Conservation (phyloP, 2,888 invertebrate species). For the Ormyrus labotus region DNA sequence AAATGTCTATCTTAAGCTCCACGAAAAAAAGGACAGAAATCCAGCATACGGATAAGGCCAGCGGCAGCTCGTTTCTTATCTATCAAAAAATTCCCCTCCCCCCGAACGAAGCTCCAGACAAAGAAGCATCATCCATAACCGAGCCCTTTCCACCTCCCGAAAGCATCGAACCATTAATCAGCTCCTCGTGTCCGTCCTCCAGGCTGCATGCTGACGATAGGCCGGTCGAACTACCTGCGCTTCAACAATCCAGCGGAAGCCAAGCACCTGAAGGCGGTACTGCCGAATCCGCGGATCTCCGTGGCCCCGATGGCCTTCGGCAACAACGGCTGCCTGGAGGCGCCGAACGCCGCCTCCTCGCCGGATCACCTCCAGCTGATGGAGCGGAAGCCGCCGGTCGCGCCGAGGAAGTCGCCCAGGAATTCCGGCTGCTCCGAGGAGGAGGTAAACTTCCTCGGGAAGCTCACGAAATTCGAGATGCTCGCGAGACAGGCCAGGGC, state of each 20-base stretch:
- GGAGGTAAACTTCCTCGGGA: slow-evolving; percentile 81
- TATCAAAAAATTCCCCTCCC: no score
- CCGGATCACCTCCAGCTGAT: slow-evolving; percentile 56
- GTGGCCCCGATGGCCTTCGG: slow-evolving; percentile 86
- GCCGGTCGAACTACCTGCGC: slow-evolving; percentile 92
- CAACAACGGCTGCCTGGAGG: slow-evolving; percentile 51
- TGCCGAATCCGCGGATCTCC: slow-evolving; percentile 86
- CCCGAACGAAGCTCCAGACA: no score
- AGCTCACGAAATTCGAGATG: slow-evolving; percentile 88
- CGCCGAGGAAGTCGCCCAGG: slow-evolving; percentile 79
- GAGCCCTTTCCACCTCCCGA: no score
- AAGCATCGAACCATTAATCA: no score
- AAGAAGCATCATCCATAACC: no score
- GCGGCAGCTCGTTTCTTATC: no score
- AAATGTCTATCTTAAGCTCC: no score
- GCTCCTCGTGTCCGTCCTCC: slow-evolving; percentile 61
- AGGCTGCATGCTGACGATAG: slow-evolving; percentile 95
- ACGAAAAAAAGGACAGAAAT: no score
- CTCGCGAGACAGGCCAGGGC: slow-evolving; percentile 79
- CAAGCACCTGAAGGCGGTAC: slow-evolving; percentile 88
- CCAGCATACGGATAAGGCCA: no score
- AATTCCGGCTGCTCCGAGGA: slow-evolving; percentile 74
- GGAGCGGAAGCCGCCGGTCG: slow-evolving; percentile 82
- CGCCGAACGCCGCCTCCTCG: slow-evolving; percentile 50
- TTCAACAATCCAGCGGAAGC: slow-evolving; percentile 96